These are phyloP conservation scores for Glyptemys insculpta DNA, from an alignment of 2,797 vertebrate species.

Conservation along the genomic window DNA sequence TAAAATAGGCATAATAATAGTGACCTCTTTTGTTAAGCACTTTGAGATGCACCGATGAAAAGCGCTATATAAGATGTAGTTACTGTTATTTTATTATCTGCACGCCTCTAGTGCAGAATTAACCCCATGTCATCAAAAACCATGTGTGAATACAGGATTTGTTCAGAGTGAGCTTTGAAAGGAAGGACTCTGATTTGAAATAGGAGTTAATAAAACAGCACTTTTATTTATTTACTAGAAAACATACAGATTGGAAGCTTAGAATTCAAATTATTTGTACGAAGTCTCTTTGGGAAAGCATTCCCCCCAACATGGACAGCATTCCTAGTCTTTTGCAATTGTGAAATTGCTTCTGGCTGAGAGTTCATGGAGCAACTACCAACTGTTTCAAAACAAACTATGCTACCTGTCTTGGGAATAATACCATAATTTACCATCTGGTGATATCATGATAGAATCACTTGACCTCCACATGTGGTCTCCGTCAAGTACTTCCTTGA, in stretches of 20 bases:
- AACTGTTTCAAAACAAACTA: constrained; percentile 45
- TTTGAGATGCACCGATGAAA: background rate
- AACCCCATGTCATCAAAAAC: background rate
- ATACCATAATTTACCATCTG: constrained; percentile 56
- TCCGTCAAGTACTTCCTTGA: constrained; percentile 72
- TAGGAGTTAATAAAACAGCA: background rate
- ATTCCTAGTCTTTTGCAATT: constrained; percentile 16
- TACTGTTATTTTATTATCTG: background rate
- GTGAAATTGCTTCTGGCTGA: constrained; percentile 51
- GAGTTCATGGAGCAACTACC: constrained; percentile 50
- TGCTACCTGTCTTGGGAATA: constrained; percentile 62
- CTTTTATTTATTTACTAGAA: background rate
- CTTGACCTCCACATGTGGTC: constrained; percentile 64
- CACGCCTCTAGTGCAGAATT: background rate
- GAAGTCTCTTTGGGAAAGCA: constrained; percentile 28
- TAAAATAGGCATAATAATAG: background rate
- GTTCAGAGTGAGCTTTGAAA: background rate
- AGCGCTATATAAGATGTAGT: background rate
- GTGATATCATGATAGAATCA: constrained; percentile 61
- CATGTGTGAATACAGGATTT: background rate
- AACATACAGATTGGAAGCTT: background rate
- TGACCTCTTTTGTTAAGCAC: background rate
- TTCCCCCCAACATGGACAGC: background rate
- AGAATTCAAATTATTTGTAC: constrained; percentile 3
- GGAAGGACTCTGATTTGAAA: background rate